Percentiles rank a stretch among this genome's conserved stretches.
These are phyloP conservation scores for Nasonia giraulti DNA, from an alignment of 1,140 invertebrate genomes.

Conservation along the genomic window DNA sequence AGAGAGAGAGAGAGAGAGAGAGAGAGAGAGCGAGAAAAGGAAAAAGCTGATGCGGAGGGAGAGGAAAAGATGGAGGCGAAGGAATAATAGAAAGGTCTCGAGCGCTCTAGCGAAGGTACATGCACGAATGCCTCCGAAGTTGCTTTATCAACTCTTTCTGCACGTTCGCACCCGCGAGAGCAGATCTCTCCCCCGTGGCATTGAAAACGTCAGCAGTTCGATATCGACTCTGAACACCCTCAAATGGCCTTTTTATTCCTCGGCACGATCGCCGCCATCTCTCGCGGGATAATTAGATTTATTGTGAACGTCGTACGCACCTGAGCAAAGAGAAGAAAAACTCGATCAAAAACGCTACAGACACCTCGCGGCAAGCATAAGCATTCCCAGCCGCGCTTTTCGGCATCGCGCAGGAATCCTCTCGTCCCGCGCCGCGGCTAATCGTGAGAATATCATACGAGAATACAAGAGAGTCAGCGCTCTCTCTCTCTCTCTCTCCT, in stretches of 20 bases:
- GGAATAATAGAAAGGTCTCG: conserved; percentile 48
- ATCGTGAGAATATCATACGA: too few relatives aligned
- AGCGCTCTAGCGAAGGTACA: conserved; percentile 6
- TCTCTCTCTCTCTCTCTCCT: not conserved
- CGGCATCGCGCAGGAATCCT: too few relatives aligned
- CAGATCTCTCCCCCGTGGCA: conserved; percentile 32
- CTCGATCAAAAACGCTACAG: too few relatives aligned
- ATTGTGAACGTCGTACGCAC: not conserved
- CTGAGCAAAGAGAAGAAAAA: too few relatives aligned
- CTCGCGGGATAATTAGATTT: conserved; percentile 6
- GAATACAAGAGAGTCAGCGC: too few relatives aligned
- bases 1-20: too few relatives aligned
- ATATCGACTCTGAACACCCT: conserved; percentile 40
- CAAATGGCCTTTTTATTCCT: conserved; percentile 55
- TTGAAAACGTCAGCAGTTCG: conserved; percentile 50
- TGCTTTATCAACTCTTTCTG: conserved; percentile 51
- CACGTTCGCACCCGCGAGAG: conserved; percentile 41
- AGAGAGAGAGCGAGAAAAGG: not conserved
- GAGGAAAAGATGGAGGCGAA: conserved; percentile 20
- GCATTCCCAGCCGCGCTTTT: too few relatives aligned
- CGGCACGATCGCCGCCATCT: not conserved
- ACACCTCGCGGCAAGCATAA: too few relatives aligned
- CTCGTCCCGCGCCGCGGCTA: too few relatives aligned
- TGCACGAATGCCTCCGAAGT: conserved; percentile 39
- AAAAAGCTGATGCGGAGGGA: conserved; percentile 16